Conservation (phyloP, 2,888 invertebrate species). For the Pheosia tremula region DNA sequence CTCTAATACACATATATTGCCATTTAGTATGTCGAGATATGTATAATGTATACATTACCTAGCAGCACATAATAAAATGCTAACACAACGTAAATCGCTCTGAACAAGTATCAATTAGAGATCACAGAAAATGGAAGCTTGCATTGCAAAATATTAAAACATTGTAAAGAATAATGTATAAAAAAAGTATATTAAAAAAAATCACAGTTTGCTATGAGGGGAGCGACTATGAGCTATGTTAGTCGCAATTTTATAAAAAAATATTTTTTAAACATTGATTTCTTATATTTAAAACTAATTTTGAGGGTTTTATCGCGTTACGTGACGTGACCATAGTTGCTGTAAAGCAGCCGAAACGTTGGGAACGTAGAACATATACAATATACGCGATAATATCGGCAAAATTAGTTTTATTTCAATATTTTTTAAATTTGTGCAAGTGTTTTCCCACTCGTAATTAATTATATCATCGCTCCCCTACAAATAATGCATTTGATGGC, state of each 20-base stretch:
- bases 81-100: not conserved
- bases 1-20: no score
- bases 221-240: slow-evolving; percentile 9
- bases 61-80: slow-evolving; percentile 2
- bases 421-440: no score
- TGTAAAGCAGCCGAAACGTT: no score
- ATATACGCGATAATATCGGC: no score
- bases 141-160: slow-evolving; percentile 47
- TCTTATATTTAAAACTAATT: not conserved
- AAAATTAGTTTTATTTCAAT: no score
- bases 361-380: no score
- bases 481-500: slow-evolving; percentile 37
- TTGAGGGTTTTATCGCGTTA: no score
- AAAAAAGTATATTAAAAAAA: slow-evolving; percentile 42
- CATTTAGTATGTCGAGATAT: no score
- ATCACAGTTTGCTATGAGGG: slow-evolving; percentile 54
- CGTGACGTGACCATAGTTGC: no score
- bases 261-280: not conserved
- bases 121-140: slow-evolving; percentile 75
- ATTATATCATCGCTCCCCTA: not conserved
- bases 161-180: slow-evolving; percentile 25
- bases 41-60: no score
- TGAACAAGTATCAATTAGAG: slow-evolving; percentile 40
- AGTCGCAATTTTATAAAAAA: slow-evolving; percentile 9
- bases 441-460: no score